Conservation (phyloP, 2,797 vertebrate genomes). For the Halcyon smyrnensis region DNA sequence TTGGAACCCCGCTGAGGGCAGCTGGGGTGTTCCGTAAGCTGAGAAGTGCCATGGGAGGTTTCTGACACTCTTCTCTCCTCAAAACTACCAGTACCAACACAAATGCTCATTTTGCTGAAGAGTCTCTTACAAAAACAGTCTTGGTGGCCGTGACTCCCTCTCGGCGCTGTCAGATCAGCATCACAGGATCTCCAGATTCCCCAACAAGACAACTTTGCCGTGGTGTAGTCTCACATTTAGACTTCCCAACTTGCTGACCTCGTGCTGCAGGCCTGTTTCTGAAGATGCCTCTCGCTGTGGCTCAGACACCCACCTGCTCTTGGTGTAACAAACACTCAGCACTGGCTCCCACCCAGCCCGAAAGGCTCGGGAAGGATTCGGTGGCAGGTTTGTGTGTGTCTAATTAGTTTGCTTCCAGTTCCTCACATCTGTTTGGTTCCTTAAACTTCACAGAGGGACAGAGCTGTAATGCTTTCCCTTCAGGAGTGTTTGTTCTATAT, state of each 20-base stretch:
- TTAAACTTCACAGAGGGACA: conserved; percentile 51
- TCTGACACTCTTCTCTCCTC: background rate
- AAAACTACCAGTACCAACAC: background rate
- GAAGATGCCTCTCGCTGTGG: background rate
- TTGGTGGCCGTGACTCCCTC: background rate
- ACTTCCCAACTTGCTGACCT: background rate
- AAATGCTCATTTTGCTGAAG: background rate
- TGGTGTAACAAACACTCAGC: background rate
- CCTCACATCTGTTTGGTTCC: conserved; percentile 54
- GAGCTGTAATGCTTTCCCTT: conserved; percentile 10
- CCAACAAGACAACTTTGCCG: background rate
- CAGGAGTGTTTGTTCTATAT: conserved; percentile 42
- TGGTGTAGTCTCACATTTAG: accelerated
- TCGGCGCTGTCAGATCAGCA: background rate
- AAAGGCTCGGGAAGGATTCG: conserved; percentile 37
- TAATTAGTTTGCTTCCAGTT: conserved; percentile 55
- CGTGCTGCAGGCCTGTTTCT: background rate
- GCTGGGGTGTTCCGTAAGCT: background rate
- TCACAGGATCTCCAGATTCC: background rate
- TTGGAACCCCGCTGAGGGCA: background rate
- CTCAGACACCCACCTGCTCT: conserved; percentile 40
- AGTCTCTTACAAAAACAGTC: background rate
- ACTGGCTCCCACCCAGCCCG: conserved; percentile 50
- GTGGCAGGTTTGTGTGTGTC: conserved; percentile 47
- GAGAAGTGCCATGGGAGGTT: background rate